phyloP scores from a whole-genome alignment of 2,797 vertebrate genomes.

The Manis javanica region DNA sequence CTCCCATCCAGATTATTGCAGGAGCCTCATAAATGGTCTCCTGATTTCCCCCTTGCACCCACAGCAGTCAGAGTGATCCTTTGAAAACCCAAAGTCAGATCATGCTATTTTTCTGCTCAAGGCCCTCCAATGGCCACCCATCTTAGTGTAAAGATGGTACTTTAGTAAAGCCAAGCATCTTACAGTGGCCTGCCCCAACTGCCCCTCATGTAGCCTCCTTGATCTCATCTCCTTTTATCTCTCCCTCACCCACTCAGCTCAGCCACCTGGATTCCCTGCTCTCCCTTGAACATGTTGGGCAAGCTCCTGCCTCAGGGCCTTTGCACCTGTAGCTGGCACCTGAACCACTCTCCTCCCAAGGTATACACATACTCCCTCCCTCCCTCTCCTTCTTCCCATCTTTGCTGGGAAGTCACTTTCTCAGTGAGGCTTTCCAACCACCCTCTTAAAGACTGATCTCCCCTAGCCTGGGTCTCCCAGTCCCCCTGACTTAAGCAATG shows the following conservation, averaged over 20 bases:
- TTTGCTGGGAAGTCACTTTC: background rate
- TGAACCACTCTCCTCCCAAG: background rate
- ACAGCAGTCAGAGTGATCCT: background rate
- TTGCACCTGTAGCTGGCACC: background rate
- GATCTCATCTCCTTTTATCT: background rate
- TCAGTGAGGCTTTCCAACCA: background rate
- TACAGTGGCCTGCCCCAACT: rapidly evolving
- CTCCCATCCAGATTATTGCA: background rate
- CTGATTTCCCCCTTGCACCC: background rate
- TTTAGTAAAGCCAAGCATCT: background rate
- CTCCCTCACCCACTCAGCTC: background rate
- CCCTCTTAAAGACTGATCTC: background rate
- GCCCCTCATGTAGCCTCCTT: background rate
- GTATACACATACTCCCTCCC: background rate
- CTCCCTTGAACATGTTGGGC: too few relatives aligned
- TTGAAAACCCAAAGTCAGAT: background rate
- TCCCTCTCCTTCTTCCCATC: background rate
- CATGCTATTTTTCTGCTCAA: background rate
- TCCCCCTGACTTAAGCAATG: too few relatives aligned
- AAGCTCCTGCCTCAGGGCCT: background rate
- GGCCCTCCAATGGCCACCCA: background rate
- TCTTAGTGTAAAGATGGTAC: background rate
- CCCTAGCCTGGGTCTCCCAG: background rate
- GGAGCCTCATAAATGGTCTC: background rate
- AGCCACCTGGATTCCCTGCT: background rate